Percentiles rank a stretch among this genome's conserved stretches.
Evolutionary conservation across 2,888 invertebrate species (phyloP).

Genomic region (Meganola albula): DNA sequence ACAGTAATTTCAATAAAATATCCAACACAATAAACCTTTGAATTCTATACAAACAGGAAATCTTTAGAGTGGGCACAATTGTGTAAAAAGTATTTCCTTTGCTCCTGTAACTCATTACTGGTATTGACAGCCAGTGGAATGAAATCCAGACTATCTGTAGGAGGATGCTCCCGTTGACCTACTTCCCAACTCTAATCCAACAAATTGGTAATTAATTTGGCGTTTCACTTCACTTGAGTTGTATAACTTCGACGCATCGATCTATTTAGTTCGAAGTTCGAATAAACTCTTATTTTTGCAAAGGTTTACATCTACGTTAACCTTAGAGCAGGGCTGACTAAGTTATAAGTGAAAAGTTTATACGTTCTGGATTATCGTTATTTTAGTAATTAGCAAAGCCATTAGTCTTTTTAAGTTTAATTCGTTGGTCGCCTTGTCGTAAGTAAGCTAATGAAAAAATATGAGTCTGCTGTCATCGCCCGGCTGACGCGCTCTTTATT

Average conservation of each 20-base stretch:
- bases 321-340: too few species aligned
- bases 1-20: too few species aligned
- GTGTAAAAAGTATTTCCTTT: conserved; percentile 17
- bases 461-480: conserved; percentile 29
- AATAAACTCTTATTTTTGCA: too few species aligned
- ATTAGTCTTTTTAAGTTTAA: conserved; percentile 24
- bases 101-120: conserved; percentile 25
- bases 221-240: conserved; percentile 19
- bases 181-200: conserved; percentile 29
- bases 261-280: too few species aligned
- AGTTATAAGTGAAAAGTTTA: too few species aligned
- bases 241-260: conserved; percentile 8
- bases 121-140: conserved; percentile 35
- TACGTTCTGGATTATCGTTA: too few species aligned
- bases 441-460: conserved; percentile 39
- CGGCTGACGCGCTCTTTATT: conserved; percentile 28
- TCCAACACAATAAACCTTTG: too few species aligned
- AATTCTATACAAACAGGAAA: conserved; percentile 9
- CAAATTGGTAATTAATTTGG: conserved; percentile 34
- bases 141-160: conserved; percentile 31
- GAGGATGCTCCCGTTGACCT: conserved; percentile 36
- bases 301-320: too few species aligned
- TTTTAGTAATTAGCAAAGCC: conserved; percentile 11
- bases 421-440: conserved; percentile 23
- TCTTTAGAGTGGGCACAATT: conserved; percentile 12